These are phyloP conservation scores for Eospalax fontanierii DNA, from an alignment of 2,797 vertebrate species.

Conservation along the genomic window DNA sequence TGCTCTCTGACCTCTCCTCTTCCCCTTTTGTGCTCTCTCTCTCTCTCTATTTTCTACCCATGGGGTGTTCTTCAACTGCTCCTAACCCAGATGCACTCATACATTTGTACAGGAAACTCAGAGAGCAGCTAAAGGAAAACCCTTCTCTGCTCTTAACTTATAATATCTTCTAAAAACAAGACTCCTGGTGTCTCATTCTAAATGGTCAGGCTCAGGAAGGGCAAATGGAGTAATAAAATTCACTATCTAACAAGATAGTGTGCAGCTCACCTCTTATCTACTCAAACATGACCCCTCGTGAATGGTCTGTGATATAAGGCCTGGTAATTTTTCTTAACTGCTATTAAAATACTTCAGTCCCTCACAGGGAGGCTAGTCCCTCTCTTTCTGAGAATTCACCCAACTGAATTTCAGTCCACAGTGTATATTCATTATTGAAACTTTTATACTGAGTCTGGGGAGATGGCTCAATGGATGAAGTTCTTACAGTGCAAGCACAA, in stretches of 20 bases:
- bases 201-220: not conserved
- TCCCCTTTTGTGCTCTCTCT: too few species aligned
- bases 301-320: not conserved
- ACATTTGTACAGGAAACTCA: not conserved
- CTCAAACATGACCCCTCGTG: not conserved
- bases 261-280: not conserved
- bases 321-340: not conserved
- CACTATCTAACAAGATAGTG: not conserved
- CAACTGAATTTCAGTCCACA: not conserved
- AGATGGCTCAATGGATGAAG: not conserved
- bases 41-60: not conserved
- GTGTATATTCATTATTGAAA: not conserved
- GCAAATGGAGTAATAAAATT: not conserved
- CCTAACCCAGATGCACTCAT: not conserved
- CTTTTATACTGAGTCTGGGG: not conserved
- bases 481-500: not conserved
- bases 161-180: not conserved
- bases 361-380: not conserved
- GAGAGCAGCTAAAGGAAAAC: too few species aligned
- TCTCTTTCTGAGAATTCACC: not conserved
- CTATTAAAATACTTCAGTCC: not conserved
- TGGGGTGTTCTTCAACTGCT: not conserved
- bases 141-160: not conserved
- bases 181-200: not conserved
- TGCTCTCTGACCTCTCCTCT: not conserved